Conservation (phyloP, 2,797 vertebrate species). For the Ptychobarbus kaznakovi region DNA sequence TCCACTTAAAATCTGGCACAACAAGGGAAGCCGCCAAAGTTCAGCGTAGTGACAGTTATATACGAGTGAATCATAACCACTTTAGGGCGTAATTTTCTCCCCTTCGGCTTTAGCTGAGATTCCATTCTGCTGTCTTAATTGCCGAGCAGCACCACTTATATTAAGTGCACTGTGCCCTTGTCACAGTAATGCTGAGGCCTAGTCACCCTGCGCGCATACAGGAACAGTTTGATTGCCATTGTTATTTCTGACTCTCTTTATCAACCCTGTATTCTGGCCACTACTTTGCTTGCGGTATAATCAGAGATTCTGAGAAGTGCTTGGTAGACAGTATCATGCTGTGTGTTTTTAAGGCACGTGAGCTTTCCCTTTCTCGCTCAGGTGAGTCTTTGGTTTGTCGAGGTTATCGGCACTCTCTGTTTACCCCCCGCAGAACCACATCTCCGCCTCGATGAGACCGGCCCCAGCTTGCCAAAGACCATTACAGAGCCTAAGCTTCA, state of each 20-base stretch:
- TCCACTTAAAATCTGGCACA: constrained; percentile 33
- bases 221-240: constrained; percentile 56
- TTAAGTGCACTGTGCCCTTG: constrained; percentile 63
- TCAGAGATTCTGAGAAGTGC: constrained; percentile 51
- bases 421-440: constrained; percentile 48
- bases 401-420: constrained; percentile 55
- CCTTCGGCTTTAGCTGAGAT: constrained; percentile 56
- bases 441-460: constrained; percentile 25
- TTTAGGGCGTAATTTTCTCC: constrained; percentile 60
- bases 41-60: constrained; percentile 42
- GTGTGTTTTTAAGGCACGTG: constrained; percentile 44
- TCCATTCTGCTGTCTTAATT: constrained; percentile 60
- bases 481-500: constrained; percentile 52
- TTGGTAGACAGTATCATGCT: constrained; percentile 52
- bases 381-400: constrained; percentile 52
- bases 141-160: constrained; percentile 47
- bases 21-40: constrained; percentile 16
- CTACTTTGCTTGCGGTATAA: constrained; percentile 44
- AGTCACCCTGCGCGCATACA: constrained; percentile 42
- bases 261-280: not conserved
- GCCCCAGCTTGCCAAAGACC: constrained; percentile 48
- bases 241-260: constrained; percentile 51
- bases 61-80: constrained; percentile 64
- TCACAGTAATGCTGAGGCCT: constrained; percentile 48
- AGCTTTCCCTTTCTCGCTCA: constrained; percentile 29